phyloP scores from a whole-genome alignment of 2,797 vertebrate species.

The Parambassis ranga region DNA sequence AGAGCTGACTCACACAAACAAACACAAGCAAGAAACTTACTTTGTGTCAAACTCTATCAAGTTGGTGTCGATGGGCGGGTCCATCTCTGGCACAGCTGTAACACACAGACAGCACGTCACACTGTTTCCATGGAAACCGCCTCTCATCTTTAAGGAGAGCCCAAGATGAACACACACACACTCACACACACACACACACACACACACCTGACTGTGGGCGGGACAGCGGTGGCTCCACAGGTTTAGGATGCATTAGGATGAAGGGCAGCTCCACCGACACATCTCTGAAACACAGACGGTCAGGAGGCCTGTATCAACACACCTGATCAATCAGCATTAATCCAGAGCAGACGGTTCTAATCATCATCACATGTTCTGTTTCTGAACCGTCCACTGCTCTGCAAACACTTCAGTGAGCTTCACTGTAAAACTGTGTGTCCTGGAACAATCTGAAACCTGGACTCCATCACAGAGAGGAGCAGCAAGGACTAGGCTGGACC shows the following conservation, averaged over 20 bases:
- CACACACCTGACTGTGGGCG: conserved; percentile 82
- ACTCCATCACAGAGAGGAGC: too few relatives aligned
- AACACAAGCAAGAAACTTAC: conserved; percentile 64
- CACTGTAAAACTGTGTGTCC: too few relatives aligned
- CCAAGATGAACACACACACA: rapidly evolving
- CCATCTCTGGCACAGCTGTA: conserved; percentile 83
- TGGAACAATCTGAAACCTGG: too few relatives aligned
- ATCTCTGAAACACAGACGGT: conserved; percentile 73
- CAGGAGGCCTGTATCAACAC: too few relatives aligned
- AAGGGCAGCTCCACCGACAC: conserved; percentile 92
- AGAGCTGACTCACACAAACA: too few relatives aligned
- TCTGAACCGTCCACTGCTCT: too few relatives aligned
- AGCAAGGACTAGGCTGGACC: too few relatives aligned
- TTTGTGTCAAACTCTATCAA: conserved; percentile 93
- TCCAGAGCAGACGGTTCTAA: too few relatives aligned
- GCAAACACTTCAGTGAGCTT: too few relatives aligned
- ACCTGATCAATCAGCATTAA: too few relatives aligned
- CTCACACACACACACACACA: neutral
- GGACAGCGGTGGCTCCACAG: conserved; percentile 77
- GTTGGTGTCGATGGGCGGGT: conserved; percentile 88
- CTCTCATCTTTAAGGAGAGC: neutral
- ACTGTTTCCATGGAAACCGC: conserved; percentile 34
- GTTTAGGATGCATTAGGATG: conserved; percentile 93
- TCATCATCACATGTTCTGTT: too few relatives aligned
- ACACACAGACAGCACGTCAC: conserved; percentile 23